Evolutionary conservation across 2,797 vertebrate genomes (phyloP).

Genomic region (Amphiprion clarkii): DNA sequence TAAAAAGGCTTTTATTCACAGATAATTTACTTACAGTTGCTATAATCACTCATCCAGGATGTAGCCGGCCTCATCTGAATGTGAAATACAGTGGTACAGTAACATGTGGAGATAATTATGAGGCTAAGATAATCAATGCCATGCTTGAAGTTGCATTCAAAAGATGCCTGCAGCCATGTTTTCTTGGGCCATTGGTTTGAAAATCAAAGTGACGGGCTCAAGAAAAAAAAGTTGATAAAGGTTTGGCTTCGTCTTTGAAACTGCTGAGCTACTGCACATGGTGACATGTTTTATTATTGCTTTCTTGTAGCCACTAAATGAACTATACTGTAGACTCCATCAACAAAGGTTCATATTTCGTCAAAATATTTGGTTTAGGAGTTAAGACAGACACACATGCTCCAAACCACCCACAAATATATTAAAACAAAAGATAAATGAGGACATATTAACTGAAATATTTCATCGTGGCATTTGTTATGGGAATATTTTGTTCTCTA

Average conservation of each 20-base stretch:
- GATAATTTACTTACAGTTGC: slow-evolving; percentile 82
- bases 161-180: slow-evolving; percentile 70
- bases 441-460: slow-evolving; percentile 38
- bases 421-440: slow-evolving; percentile 28
- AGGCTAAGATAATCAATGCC: slow-evolving; percentile 82
- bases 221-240: slow-evolving; percentile 21
- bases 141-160: slow-evolving; percentile 70
- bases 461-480: slow-evolving; percentile 59
- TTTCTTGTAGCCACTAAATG: slow-evolving; percentile 53
- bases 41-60: slow-evolving; percentile 65
- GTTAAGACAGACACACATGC: slow-evolving; percentile 44
- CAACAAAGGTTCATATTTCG: slow-evolving; percentile 68
- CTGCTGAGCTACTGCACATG: slow-evolving; percentile 32
- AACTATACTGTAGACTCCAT: slow-evolving; percentile 52
- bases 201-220: slow-evolving; percentile 73
- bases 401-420: slow-evolving; percentile 44
- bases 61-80: slow-evolving; percentile 48
- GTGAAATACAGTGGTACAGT: slow-evolving; percentile 65
- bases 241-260: slow-evolving; percentile 40
- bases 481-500: slow-evolving; percentile 39
- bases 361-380: slow-evolving; percentile 67
- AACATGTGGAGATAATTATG: slow-evolving; percentile 84
- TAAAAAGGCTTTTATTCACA: slow-evolving; percentile 79
- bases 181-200: slow-evolving; percentile 60
- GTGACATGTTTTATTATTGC: slow-evolving; percentile 65